Evolutionary conservation across 2,113 vertebrate species (phyloP).

Genomic region (Arenaria interpres): DNA sequence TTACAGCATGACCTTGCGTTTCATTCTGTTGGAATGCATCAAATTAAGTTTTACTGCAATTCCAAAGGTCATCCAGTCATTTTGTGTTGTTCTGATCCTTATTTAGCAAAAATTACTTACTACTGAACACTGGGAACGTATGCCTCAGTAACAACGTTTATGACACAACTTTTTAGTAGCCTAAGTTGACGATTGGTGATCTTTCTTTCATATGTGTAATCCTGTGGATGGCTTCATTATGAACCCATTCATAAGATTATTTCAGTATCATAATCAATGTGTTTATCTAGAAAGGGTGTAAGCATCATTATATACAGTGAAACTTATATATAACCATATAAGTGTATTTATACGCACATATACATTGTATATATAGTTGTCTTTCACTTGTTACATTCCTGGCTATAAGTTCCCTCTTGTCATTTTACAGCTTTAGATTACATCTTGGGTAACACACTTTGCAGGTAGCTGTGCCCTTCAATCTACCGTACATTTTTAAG

Average conservation of each 20-base stretch:
- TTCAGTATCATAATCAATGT: not conserved
- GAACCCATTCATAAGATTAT: not conserved
- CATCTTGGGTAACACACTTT: not conserved
- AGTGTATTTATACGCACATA: not conserved
- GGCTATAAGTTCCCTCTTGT: not conserved
- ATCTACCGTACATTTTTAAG: not conserved
- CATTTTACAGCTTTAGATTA: not conserved
- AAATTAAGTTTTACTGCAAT: not conserved
- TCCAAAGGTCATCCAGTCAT: not conserved
- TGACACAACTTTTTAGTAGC: not conserved
- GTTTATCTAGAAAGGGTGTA: not conserved
- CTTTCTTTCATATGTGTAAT: not conserved
- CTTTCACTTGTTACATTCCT: not conserved
- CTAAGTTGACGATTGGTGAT: not conserved
- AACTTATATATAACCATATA: not conserved
- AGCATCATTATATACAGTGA: not conserved
- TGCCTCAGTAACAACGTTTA: not conserved
- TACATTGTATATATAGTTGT: not conserved
- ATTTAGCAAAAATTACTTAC: not conserved
- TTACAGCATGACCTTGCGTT: not conserved
- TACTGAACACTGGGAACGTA: not conserved
- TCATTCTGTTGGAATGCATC: not conserved
- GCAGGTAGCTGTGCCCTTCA: not conserved
- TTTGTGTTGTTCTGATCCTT: not conserved
- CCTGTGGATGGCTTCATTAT: not conserved